Percentiles rank a stretch among this genome's conserved stretches.
Conservation (phyloP, 2,888 invertebrate genomes). For the Panzeria rudis region DNA sequence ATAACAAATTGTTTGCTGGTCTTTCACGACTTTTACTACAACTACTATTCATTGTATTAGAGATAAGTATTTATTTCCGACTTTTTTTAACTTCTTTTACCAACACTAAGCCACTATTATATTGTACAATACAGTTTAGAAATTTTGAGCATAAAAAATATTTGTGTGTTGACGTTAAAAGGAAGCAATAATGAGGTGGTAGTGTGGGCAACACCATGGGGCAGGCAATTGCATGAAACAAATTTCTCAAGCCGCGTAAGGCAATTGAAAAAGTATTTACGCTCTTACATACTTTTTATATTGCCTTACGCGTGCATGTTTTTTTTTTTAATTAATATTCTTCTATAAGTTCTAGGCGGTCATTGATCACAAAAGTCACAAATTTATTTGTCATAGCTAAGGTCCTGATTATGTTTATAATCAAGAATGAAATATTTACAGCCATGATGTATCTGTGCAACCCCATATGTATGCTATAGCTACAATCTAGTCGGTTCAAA, state of each 20-base stretch:
- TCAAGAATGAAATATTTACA: no score
- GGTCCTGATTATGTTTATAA: no score
- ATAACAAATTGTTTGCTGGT: slow-evolving; percentile 48
- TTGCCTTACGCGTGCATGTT: no score
- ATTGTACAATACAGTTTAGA: slow-evolving; percentile 64
- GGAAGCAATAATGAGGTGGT: slow-evolving; percentile 7
- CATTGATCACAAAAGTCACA: no score
- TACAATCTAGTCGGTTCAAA: not conserved
- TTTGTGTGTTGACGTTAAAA: slow-evolving; percentile 21
- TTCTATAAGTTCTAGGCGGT: not conserved
- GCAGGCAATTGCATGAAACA: not conserved
- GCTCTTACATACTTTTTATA: no score
- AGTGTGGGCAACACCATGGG: slow-evolving; percentile 17
- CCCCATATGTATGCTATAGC: no score
- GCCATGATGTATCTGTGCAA: not conserved
- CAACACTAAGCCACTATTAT: slow-evolving; percentile 53
- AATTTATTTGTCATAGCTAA: no score
- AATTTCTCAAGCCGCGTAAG: no score
- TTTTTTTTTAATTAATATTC: not conserved
- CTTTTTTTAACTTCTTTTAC: slow-evolving; percentile 36
- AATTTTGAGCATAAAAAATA: slow-evolving; percentile 49
- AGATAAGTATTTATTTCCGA: slow-evolving; percentile 64
- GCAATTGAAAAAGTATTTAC: not conserved
- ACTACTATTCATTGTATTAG: slow-evolving; percentile 52
- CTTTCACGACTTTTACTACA: slow-evolving; percentile 2